Evolutionary conservation across 35 echinoderm and acorn worm genomes (phyloP).

Genomic region (Stichopus chloronotus): DNA sequence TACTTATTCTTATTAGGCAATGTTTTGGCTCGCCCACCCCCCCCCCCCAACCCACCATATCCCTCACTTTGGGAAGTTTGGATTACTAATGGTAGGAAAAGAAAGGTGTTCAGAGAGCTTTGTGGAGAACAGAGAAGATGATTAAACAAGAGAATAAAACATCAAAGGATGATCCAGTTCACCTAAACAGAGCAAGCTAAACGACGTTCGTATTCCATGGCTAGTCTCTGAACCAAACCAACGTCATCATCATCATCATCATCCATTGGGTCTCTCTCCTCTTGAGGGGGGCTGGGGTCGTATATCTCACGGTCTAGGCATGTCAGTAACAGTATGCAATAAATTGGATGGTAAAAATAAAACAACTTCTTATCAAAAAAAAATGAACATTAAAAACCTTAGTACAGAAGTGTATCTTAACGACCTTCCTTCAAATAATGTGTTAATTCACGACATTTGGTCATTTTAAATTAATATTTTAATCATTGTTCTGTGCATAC

Average conservation of each 20-base stretch:
- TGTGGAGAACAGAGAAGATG: background rate
- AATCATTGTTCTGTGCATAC: too few relatives aligned
- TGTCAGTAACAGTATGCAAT: slow-evolving; percentile 44
- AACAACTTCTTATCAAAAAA: background rate
- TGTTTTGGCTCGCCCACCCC: background rate
- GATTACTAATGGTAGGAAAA: too few relatives aligned
- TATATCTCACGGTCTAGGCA: slow-evolving; percentile 53
- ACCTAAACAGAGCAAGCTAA: slow-evolving; percentile 36
- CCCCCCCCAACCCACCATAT: background rate
- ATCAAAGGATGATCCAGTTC: background rate
- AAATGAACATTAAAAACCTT: background rate
- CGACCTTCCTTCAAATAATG: background rate
- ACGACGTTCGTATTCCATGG: slow-evolving; percentile 35
- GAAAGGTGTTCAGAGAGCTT: background rate
- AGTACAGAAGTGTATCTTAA: background rate
- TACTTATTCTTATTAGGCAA: background rate
- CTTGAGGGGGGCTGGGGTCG: slow-evolving; percentile 62
- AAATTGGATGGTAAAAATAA: slow-evolving; percentile 16
- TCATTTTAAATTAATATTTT: too few relatives aligned
- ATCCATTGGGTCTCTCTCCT: slow-evolving; percentile 59
- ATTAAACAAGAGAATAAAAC: background rate
- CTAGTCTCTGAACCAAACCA: slow-evolving; percentile 10
- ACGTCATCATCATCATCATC: slow-evolving; percentile 50
- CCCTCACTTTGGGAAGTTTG: background rate
- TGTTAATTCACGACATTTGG: too few relatives aligned